phyloP scores from a whole-genome alignment of 2,888 invertebrate species.

The Euproctis similis region DNA sequence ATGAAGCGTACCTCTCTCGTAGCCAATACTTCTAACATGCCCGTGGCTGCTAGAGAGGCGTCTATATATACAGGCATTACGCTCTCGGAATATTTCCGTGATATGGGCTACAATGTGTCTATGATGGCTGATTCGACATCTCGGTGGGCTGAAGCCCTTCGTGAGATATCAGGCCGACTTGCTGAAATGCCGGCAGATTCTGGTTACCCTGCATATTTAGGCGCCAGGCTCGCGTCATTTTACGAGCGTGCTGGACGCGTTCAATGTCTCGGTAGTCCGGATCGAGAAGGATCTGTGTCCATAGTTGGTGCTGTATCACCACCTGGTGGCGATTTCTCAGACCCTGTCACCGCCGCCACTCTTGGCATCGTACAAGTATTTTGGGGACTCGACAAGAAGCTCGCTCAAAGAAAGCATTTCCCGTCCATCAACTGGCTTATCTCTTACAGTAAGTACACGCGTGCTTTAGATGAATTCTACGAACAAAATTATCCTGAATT shows the following conservation, averaged over 20 bases:
- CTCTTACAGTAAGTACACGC: constrained; percentile 98
- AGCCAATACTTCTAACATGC: constrained; percentile 99
- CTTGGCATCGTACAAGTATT: constrained; percentile 99
- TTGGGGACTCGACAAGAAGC: constrained; percentile 99
- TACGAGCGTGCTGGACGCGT: constrained; percentile 99
- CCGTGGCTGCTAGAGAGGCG: constrained; percentile 99
- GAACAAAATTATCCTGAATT: constrained; percentile 99
- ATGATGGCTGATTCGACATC: constrained; percentile 99
- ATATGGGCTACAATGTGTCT: constrained; percentile 99
- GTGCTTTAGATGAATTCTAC: constrained; percentile 99
- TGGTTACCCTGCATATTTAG: constrained; percentile 99
- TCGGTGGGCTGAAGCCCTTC: constrained; percentile 99
- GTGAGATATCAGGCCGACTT: constrained; percentile 99
- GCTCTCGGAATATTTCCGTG: constrained; percentile 98
- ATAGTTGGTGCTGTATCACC: constrained; percentile 99
- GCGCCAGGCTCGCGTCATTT: constrained; percentile 98
- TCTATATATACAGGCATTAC: constrained; percentile 99
- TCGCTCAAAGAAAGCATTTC: constrained; percentile 99
- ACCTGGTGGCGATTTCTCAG: constrained; percentile 99
- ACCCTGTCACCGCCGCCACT: constrained; percentile 99
- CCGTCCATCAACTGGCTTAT: constrained; percentile 99
- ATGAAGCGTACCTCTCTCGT: constrained; percentile 99
- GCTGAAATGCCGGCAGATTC: constrained; percentile 99
- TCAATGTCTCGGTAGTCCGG: constrained; percentile 97
- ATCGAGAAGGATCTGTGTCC: constrained; percentile 98